Evolutionary conservation across 2,888 invertebrate species (phyloP).

Genomic region (Malacosoma neustria): DNA sequence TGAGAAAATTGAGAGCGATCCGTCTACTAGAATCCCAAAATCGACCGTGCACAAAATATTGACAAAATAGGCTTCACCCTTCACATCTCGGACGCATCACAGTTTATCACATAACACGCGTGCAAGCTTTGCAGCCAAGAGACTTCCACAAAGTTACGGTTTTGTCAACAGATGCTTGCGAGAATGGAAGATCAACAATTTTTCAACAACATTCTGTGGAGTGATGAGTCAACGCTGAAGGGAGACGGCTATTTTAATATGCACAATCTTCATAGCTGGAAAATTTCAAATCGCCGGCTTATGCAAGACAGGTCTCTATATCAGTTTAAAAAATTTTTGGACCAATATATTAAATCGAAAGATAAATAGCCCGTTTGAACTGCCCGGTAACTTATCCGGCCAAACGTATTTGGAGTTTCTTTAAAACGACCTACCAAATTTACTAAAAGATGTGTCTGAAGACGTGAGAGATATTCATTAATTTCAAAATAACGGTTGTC

Average conservation of each 20-base stretch:
- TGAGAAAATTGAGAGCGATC: slow-evolving; percentile 7
- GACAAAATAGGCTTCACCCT: too few relatives aligned
- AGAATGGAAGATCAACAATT: not conserved
- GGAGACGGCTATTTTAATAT: not conserved
- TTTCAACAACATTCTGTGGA: not conserved
- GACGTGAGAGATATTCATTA: too few relatives aligned
- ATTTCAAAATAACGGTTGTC: too few relatives aligned
- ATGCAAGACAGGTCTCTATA: slow-evolving; percentile 4
- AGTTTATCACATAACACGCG: too few relatives aligned
- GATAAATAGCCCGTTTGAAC: slow-evolving; percentile 6
- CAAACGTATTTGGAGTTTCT: slow-evolving; percentile 1
- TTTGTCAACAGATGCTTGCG: not conserved
- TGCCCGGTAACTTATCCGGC: slow-evolving; percentile 4
- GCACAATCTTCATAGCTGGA: too few relatives aligned
- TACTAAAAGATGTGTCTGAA: too few relatives aligned
- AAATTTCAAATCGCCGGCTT: slow-evolving; percentile 4
- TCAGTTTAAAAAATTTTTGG: slow-evolving; percentile 6
- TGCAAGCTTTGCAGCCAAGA: not conserved
- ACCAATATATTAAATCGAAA: slow-evolving; percentile 7
- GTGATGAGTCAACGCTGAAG: not conserved
- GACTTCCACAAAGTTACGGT: not conserved
- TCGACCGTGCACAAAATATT: slow-evolving; percentile 1
- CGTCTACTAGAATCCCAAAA: slow-evolving; percentile 2
- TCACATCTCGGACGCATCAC: too few relatives aligned
- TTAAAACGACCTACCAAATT: too few relatives aligned